These are phyloP conservation scores for Grapholita molesta DNA, from an alignment of 1,140 invertebrate species.

Conservation along the genomic window DNA sequence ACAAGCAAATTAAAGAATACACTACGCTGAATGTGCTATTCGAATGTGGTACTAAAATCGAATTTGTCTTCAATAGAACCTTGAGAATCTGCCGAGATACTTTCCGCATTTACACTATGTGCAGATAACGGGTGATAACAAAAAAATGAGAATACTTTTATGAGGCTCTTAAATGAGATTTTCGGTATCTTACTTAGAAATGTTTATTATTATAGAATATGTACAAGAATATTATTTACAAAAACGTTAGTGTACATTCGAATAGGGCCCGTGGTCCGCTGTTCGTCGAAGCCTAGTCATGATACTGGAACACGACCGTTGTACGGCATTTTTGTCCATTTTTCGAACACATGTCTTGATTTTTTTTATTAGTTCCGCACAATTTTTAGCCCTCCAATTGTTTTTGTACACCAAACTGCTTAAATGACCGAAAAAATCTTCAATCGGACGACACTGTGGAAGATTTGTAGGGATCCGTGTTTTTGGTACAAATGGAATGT, in stretches of 20 bases:
- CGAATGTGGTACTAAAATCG: constrained; percentile 29
- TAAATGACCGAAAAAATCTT: neutral
- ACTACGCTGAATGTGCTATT: constrained; percentile 19
- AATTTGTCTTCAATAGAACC: constrained; percentile 31
- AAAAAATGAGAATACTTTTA: neutral
- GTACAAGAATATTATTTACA: neutral
- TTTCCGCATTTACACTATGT: constrained; percentile 30
- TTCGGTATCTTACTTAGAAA: no score
- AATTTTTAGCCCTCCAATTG: neutral
- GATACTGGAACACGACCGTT: neutral
- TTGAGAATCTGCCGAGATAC: constrained; percentile 28
- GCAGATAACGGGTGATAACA: constrained; percentile 18
- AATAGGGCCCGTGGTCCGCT: neutral
- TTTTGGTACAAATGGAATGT: neutral
- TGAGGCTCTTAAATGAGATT: no score
- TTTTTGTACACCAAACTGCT: neutral
- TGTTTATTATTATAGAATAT: neutral
- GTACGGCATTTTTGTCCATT: neutral
- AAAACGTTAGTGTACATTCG: neutral
- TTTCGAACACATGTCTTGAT: neutral
- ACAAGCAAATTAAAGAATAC: constrained; percentile 19
- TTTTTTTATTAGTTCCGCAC: neutral
- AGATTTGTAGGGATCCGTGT: neutral
- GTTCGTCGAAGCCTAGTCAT: neutral
- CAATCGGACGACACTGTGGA: neutral